phyloP scores from a whole-genome alignment of 1,140 invertebrate species.

The Meloidogyne exigua region DNA sequence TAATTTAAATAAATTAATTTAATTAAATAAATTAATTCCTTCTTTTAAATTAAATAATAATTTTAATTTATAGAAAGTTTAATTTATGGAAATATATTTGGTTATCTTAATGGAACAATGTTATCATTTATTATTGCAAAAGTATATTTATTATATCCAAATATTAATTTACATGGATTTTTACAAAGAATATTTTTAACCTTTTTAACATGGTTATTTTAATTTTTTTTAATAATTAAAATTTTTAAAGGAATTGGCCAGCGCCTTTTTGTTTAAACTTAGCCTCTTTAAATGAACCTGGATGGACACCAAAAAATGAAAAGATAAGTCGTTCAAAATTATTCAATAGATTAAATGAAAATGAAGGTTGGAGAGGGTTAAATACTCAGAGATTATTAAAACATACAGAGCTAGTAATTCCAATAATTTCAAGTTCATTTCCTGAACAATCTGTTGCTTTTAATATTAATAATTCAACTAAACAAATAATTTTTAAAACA shows the following conservation, averaged over 20 bases:
- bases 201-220: not conserved
- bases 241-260: not conserved
- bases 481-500: conserved; percentile 2
- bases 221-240: not conserved
- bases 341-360: not conserved
- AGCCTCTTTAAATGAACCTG: not conserved
- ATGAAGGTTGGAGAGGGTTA: not conserved
- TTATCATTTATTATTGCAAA: not conserved
- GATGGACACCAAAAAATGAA: not conserved
- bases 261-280: not conserved
- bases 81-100: conserved; percentile 1
- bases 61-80: not conserved
- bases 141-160: not conserved
- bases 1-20: too few relatives aligned
- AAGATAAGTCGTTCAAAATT: not conserved
- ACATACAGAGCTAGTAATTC: not conserved
- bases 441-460: not conserved
- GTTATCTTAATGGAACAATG: not conserved
- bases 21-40: not conserved
- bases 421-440: not conserved
- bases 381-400: not conserved
- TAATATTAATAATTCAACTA: not conserved
- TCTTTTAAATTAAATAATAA: not conserved
- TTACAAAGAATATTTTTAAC: conserved; percentile 1
- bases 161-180: not conserved